Base-by-base conservation (phyloP, 2,888 invertebrate species). In the Dasysyrphus tricinctus region DNA sequence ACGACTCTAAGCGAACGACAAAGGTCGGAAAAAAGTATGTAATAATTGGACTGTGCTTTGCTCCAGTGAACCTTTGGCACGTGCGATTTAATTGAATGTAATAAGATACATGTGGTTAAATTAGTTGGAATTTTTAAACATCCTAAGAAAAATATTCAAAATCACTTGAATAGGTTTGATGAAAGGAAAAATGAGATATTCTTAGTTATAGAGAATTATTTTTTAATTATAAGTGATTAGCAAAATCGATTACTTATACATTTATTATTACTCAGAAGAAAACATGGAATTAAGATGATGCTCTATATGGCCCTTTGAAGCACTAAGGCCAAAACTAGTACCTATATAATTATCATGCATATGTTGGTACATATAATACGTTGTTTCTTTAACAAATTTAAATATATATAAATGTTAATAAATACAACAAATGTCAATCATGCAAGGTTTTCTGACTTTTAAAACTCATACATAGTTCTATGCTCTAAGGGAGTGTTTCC, bases 11-110 rank as follows among this genome's bases (percentile, higher is more conserved):
- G 2, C 24, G 24, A 24, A 24, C 3, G 2, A 47, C 12, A 14
- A 65, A n/a, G 51, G 37, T 37, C 37, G 24, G 5, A 12, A 67
- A 37, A 67, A 37, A 51, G 24, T 56, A 59, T 37, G 14, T 81
- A 85, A 85, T 81, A 85, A 85, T 81, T 85, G 81, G 79, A 79
- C 79, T 81, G 81, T 61, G 86, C 75, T 74, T 70, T 74, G 74
- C 75, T 79, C 54, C 54, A 82, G 65, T 79, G 72, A 82, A 82
- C 82, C 79, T 82, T 67, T 82, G 82, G 82, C 82, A 86, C 86
- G 86, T 79, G 82, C 79, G 70, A 32, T 79, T 82, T 79, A 82
- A 82, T 79, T 67, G 82, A 82, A 82, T 82, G 86, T 65, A 86
- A 86, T 61, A 29, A 59, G 78, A 86, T 73, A 74, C 34, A 16